Evolutionary conservation across 2,888 invertebrate species (phyloP).

Genomic region (Leptinotarsa haldemani): DNA sequence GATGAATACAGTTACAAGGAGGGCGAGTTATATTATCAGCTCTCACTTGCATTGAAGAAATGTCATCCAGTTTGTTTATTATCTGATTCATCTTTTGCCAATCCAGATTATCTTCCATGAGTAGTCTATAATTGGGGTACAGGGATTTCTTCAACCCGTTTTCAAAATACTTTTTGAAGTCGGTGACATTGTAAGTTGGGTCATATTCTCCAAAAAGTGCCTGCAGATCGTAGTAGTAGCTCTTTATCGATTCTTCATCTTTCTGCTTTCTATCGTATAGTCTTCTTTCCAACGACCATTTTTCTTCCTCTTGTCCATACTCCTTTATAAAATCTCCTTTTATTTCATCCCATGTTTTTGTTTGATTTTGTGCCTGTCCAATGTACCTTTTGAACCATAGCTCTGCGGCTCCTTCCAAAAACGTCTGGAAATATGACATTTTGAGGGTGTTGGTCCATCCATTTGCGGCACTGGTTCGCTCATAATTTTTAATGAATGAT

Average conservation of each 20-base stretch:
- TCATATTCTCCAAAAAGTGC: conserved; percentile 5
- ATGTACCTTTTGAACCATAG: conserved; percentile 5
- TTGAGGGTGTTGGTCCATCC: neutral
- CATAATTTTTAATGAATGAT: neutral
- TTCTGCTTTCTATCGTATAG: conserved; percentile 11
- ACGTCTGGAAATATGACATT: neutral
- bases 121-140: conserved; percentile 18
- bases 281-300: neutral
- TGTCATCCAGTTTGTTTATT: conserved; percentile 18
- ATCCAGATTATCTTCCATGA: conserved; percentile 15
- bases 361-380: neutral
- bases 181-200: neutral
- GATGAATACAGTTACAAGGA: neutral
- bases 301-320: conserved; percentile 2
- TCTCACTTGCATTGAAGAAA: neutral
- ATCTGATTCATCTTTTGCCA: conserved; percentile 9
- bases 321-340: conserved; percentile 1
- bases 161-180: conserved; percentile 23
- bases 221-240: conserved; percentile 21
- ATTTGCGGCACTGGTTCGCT: neutral
- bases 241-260: conserved; percentile 9
- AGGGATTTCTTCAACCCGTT: conserved; percentile 12
- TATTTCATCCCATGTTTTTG: neutral
- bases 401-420: conserved; percentile 11
- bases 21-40: neutral